These are phyloP conservation scores for Drosophila fuyamai DNA, from an alignment of 1,140 invertebrate species.

Conservation along the genomic window DNA sequence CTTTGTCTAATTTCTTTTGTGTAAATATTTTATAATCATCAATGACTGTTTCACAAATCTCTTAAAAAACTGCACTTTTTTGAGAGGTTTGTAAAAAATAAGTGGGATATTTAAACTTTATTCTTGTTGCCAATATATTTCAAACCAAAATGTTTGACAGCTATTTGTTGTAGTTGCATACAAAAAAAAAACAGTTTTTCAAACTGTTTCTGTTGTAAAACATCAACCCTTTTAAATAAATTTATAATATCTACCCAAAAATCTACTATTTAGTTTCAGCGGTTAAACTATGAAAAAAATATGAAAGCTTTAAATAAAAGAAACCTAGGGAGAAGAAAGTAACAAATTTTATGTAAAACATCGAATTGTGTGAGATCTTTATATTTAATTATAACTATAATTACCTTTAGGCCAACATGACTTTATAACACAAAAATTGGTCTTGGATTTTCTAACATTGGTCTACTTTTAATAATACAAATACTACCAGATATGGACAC, in stretches of 20 bases:
- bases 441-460: constrained; percentile 14
- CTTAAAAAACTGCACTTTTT: background rate
- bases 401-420: background rate
- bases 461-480: background rate
- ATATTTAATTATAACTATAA: background rate
- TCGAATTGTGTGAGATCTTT: background rate
- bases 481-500: background rate
- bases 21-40: constrained; percentile 18
- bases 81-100: too few species aligned
- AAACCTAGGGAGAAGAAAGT: background rate
- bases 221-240: background rate
- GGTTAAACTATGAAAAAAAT: too few species aligned
- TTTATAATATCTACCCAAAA: background rate
- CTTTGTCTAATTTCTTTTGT: constrained; percentile 8
- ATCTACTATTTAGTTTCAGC: constrained; percentile 22
- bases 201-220: constrained; percentile 12
- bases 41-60: background rate
- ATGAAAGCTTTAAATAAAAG: background rate
- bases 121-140: too few species aligned
- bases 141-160: background rate
- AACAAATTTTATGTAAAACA: background rate
- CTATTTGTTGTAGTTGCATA: constrained; percentile 32
- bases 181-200: constrained; percentile 4
- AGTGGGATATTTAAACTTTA: too few species aligned
- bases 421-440: background rate